phyloP scores from a whole-genome alignment of 23 tunicate genomes.

The Halocynthia aurantium region DNA sequence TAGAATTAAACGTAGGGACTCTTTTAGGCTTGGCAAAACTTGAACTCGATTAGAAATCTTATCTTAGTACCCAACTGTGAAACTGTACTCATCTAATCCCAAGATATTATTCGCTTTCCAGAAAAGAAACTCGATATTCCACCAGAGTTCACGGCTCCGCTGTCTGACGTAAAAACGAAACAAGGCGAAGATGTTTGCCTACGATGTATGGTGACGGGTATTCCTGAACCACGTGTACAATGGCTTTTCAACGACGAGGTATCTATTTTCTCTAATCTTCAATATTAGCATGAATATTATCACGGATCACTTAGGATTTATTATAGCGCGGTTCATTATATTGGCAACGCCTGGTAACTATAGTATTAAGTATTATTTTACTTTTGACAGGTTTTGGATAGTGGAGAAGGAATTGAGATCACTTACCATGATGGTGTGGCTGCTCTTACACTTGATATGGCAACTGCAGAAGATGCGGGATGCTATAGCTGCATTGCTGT shows the following conservation, averaged over 20 bases:
- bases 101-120: slow-evolving; percentile 5
- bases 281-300: too few relatives aligned
- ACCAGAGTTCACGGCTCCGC: slow-evolving; percentile 83
- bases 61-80: too few relatives aligned
- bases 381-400: slow-evolving; percentile 38
- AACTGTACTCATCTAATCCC: too few relatives aligned
- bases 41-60: too few relatives aligned
- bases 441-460: slow-evolving; percentile 64
- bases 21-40: too few relatives aligned
- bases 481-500: slow-evolving; percentile 63
- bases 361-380: too few relatives aligned
- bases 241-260: slow-evolving; percentile 80
- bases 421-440: slow-evolving; percentile 65
- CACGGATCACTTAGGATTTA: too few relatives aligned
- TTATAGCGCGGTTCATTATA: not conserved
- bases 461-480: slow-evolving; percentile 73
- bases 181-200: slow-evolving; percentile 72
- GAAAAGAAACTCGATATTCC: slow-evolving; percentile 41
- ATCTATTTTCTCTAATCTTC: not conserved
- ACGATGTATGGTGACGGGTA: slow-evolving; percentile 83
- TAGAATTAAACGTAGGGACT: slow-evolving; percentile 69
- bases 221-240: slow-evolving; percentile 69
- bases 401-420: slow-evolving; percentile 74
- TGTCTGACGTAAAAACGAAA: slow-evolving; percentile 49
- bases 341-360: not conserved